A percentile compares a stretch with the other conserved stretches of the same genome.
These are phyloP conservation scores for Xylophagus ater DNA, from an alignment of 2,888 invertebrate genomes.

Conservation along the genomic window DNA sequence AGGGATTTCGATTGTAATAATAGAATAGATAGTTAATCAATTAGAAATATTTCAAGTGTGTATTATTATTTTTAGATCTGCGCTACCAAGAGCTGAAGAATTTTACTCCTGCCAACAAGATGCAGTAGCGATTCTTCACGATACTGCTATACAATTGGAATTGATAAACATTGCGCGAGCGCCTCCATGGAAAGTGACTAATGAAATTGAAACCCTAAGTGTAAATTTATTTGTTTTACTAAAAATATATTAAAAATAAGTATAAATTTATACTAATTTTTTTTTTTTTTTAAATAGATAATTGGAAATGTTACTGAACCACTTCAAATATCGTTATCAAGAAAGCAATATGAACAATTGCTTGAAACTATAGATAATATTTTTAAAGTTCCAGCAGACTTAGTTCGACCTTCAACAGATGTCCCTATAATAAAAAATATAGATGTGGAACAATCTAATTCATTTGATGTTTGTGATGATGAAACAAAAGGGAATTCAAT, in stretches of 20 bases:
- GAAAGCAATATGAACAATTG: constrained; percentile 82
- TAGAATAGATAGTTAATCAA: constrained; percentile 5
- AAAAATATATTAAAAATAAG: constrained; percentile 11
- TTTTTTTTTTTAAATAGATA: constrained; percentile 39
- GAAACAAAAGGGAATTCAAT: constrained; percentile 26
- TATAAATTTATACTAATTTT: not conserved
- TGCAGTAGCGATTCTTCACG: constrained; percentile 80
- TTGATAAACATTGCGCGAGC: constrained; percentile 43
- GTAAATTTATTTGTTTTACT: not conserved
- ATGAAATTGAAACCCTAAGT: constrained; percentile 10
- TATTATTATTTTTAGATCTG: constrained; percentile 17
- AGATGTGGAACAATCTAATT: constrained; percentile 30
- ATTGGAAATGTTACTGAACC: constrained; percentile 71
- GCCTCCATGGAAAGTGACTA: too few species aligned
- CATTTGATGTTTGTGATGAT: too few species aligned
- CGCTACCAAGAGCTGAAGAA: constrained; percentile 48
- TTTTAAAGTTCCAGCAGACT: constrained; percentile 25
- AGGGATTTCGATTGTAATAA: constrained; percentile 30
- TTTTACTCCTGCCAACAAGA: constrained; percentile 61
- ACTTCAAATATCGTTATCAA: constrained; percentile 72
- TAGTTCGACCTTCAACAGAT: constrained; percentile 22
- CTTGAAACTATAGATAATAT: constrained; percentile 52
- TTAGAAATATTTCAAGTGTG: not conserved
- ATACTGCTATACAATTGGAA: constrained; percentile 69
- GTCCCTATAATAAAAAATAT: constrained; percentile 32